Evolutionary conservation across 2,888 invertebrate genomes (phyloP).

Genomic region (Sarcophaga variegata): DNA sequence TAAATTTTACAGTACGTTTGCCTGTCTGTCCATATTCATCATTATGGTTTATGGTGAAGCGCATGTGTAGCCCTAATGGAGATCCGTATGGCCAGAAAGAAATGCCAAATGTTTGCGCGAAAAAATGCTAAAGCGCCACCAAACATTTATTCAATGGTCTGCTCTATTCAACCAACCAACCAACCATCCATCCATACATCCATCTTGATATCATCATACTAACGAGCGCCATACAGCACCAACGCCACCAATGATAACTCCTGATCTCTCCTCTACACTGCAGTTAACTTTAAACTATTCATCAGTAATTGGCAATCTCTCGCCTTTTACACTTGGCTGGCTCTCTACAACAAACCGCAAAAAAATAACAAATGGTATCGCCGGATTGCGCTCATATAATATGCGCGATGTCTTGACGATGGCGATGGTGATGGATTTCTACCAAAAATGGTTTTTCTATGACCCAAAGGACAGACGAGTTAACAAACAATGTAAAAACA

Average conservation of each 20-base stretch:
- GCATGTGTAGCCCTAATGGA: constrained; percentile 47
- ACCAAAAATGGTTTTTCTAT: constrained; percentile 64
- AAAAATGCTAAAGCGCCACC: constrained; percentile 71
- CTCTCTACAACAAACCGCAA: background rate
- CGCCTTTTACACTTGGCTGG: constrained; percentile 46
- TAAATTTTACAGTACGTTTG: constrained; percentile 37
- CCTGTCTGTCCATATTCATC: background rate
- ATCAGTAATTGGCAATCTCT: constrained; percentile 65
- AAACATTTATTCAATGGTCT: constrained; percentile 31
- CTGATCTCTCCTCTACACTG: background rate
- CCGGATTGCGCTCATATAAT: constrained; percentile 52
- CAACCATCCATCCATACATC: background rate
- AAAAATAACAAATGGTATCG: background rate
- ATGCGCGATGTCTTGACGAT: constrained; percentile 50
- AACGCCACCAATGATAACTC: constrained; percentile 41
- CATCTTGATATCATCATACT: constrained; percentile 48
- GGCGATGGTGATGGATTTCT: constrained; percentile 65
- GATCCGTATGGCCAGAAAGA: constrained; percentile 64
- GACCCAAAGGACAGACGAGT: constrained; percentile 41
- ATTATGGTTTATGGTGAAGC: constrained; percentile 35
- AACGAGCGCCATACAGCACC: constrained; percentile 62
- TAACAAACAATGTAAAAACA: constrained; percentile 15
- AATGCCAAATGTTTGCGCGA: constrained; percentile 66
- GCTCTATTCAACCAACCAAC: constrained; percentile 34
- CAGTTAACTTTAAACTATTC: constrained; percentile 51